These are phyloP conservation scores for Drosophila gunungcola DNA, from an alignment of 1,140 invertebrate genomes.

Conservation along the genomic window DNA sequence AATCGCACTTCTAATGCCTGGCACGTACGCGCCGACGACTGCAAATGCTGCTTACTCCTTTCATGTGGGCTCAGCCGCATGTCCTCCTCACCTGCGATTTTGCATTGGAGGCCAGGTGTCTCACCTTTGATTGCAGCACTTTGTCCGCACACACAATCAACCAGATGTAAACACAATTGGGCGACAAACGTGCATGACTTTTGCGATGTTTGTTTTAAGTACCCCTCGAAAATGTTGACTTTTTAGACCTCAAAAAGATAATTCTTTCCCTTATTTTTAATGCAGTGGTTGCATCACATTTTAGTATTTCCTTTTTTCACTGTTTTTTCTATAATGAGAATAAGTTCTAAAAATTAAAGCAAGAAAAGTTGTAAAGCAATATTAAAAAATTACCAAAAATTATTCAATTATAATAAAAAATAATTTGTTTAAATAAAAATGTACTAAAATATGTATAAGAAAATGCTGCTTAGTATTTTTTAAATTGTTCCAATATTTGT, in stretches of 20 bases:
- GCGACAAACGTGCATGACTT: constrained; percentile 48
- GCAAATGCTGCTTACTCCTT: constrained; percentile 67
- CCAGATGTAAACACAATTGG: constrained; percentile 66
- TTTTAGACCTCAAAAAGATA: constrained; percentile 8
- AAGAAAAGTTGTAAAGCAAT: too few relatives aligned
- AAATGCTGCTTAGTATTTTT: too few relatives aligned
- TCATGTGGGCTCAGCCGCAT: constrained; percentile 46
- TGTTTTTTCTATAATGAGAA: too few relatives aligned
- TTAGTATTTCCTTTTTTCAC: too few relatives aligned
- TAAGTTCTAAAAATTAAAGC: too few relatives aligned
- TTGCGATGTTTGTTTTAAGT: constrained; percentile 35
- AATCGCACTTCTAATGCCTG: constrained; percentile 47
- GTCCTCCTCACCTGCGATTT: constrained; percentile 28
- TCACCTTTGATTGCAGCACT: constrained; percentile 71
- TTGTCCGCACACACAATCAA: constrained; percentile 56
- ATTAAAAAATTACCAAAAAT: too few relatives aligned
- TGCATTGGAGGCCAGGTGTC: constrained; percentile 44
- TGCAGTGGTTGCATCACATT: not conserved
- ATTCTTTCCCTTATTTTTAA: not conserved
- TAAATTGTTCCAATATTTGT: too few relatives aligned
- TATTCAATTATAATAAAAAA: too few relatives aligned
- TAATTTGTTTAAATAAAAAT: too few relatives aligned
- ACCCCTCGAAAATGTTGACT: constrained; percentile 4
- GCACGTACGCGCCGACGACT: constrained; percentile 56
- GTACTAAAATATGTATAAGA: not conserved